A percentile compares a stretch with the other conserved stretches of the same genome.
phyloP scores from a whole-genome alignment of 1,140 invertebrate species.

The Metaphire vulgaris region DNA sequence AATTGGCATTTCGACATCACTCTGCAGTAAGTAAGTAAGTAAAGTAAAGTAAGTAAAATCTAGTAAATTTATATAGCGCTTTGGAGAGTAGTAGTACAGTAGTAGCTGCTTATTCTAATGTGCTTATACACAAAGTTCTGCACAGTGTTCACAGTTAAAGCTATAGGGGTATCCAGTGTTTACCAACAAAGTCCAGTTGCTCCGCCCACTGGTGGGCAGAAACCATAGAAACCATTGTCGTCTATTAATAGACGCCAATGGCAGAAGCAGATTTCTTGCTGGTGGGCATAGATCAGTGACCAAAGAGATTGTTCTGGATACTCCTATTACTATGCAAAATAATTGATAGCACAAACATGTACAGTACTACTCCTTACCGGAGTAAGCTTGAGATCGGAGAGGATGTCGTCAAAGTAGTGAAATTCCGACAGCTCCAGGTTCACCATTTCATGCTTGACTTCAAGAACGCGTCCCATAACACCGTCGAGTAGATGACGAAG shows the following conservation, averaged over 20 bases:
- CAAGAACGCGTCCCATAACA: conserved; percentile 64
- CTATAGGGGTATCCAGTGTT: no score
- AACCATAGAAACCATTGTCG: no score
- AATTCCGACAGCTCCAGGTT: conserved; percentile 76
- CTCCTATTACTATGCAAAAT: neutral
- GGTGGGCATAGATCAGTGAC: no score
- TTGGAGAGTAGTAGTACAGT: no score
- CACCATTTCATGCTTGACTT: conserved; percentile 69
- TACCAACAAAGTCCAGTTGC: no score
- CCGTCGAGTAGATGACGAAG: conserved; percentile 72
- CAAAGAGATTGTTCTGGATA: no score
- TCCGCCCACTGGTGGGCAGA: no score
- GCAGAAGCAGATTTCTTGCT: no score
- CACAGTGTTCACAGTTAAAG: neutral
- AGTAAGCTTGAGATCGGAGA: conserved; percentile 58
- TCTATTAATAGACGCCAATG: no score
- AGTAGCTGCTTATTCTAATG: no score
- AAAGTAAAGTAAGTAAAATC: no score
- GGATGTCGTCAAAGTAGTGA: conserved; percentile 74
- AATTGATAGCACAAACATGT: neutral
- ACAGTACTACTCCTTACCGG: conserved; percentile 55
- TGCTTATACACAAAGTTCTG: neutral
- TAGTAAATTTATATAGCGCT: no score
- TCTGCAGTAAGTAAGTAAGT: conserved; percentile 38
- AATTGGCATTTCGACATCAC: conserved; percentile 55